Conservation (phyloP, 2,113 vertebrate species). For the Hippocampus barbouri region DNA sequence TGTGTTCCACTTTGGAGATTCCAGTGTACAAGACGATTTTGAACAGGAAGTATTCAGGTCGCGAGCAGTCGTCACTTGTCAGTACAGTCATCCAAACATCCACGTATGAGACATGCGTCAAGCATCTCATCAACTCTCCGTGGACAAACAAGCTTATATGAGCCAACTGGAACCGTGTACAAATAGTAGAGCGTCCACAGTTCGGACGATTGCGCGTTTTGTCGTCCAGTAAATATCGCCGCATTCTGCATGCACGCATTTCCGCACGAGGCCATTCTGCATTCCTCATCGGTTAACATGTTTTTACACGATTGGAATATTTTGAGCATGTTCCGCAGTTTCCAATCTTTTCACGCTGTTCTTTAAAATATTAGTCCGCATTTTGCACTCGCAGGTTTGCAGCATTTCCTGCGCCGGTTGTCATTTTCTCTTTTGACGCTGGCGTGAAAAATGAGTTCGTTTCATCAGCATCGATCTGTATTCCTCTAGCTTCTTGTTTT, state of each 20-base stretch:
- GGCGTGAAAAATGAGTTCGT: too few relatives aligned
- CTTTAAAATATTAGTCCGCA: too few relatives aligned
- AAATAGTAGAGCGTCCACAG: neutral
- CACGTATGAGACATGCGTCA: constrained; percentile 53
- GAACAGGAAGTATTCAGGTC: neutral
- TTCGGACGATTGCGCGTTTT: neutral
- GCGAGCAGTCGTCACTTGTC: neutral
- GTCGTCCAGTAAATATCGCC: neutral
- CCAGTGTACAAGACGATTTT: neutral
- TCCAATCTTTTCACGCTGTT: neutral
- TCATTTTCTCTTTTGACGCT: too few relatives aligned
- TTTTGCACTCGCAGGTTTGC: too few relatives aligned
- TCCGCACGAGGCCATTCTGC: neutral
- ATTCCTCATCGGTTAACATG: neutral
- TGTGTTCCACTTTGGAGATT: neutral
- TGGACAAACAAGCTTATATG: constrained; percentile 1
- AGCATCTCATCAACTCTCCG: constrained; percentile 27
- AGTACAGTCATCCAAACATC: neutral
- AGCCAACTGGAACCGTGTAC: neutral
- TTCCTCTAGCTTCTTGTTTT: too few relatives aligned
- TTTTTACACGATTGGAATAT: neutral
- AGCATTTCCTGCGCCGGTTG: too few relatives aligned
- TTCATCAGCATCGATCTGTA: too few relatives aligned
- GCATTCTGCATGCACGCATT: neutral
- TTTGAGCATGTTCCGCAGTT: neutral